Base-by-base conservation (phyloP, 1,140 invertebrate species). In the Brachionus koreanus region DNA sequence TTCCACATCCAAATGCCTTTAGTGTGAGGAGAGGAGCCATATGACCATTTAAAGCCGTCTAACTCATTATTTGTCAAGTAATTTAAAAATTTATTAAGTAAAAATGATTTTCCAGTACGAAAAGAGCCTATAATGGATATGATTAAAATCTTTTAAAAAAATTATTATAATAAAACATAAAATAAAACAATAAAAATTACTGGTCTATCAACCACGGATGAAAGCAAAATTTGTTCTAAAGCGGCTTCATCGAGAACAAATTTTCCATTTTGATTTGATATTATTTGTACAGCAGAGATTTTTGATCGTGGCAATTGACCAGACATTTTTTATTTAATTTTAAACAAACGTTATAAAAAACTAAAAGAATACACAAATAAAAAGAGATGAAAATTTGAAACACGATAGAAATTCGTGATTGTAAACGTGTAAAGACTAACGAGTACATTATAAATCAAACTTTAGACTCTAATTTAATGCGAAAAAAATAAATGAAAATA, bases 1-100 rank as follows among this genome's bases (percentile, higher is more conserved):
- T 93, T 95, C 95, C 95, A 97, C 88, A 96, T 92, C 7, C 95
- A 88, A 72, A 96, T 94, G 12, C 94, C 95, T 0, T 94, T 95
- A n/a, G 94, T 96, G 85, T 96, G 93, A 69, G 94, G 89, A 86
- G 95, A 94, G 0, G 93, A 94, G 42, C 74, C 74, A 49, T 57
- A 52, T n/a, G 46, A 57, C 74, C 74, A 77, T 10, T 77, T 3
- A 33, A 77, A 77, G 9, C 46, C 74, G 2, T 35, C 29, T 12
- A 19, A n/a, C 52, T 57, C 49, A 12, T 13, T 37, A 37, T 37
- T 13, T 0, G 46, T 57, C 46, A 57, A 52, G 23, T 67, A 37
- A 23, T 67, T 57, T 25, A 49, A 37, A 77, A 77, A 77, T 77
- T 57, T 95, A 88, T 95, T 93, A 1, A 94, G 89, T 46, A 94